A percentile compares a stretch with the other conserved stretches of the same genome.
phyloP scores from a whole-genome alignment of 2,113 vertebrate genomes.

The Mormoops blainvillei region DNA sequence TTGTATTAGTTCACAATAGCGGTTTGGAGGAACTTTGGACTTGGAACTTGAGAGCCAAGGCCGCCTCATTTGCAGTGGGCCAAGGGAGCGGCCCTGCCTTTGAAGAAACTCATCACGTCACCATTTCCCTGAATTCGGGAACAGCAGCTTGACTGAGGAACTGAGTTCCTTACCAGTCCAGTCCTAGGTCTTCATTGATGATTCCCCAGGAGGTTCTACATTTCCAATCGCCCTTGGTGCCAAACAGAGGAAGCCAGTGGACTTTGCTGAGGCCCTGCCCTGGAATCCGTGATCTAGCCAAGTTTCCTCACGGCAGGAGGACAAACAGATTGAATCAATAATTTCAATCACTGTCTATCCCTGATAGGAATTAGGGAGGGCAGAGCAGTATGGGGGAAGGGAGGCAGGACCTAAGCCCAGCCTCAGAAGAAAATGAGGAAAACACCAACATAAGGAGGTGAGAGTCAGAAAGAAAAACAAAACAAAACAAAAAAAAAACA shows the following conservation, averaged over 20 bases:
- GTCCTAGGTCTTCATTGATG: neutral
- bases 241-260: neutral
- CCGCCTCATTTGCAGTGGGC: neutral
- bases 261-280: neutral
- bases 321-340: conserved; percentile 51
- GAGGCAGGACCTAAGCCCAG: neutral
- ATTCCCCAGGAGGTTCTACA: neutral
- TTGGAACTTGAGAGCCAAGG: neutral
- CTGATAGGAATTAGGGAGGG: conserved; percentile 20
- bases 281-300: neutral
- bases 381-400: neutral
- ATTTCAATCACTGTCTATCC: conserved; percentile 59
- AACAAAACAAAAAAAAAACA: too few relatives aligned
- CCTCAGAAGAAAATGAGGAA: conserved; percentile 11
- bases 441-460: neutral
- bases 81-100: neutral
- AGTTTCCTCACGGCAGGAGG: neutral
- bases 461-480: neutral
- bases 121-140: neutral
- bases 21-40: neutral
- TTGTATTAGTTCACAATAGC: rapidly evolving
- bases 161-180: conserved; percentile 33
- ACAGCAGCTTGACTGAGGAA: neutral
- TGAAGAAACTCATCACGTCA: neutral
- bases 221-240: neutral